phyloP scores from a whole-genome alignment of 2,888 invertebrate species.

The Orthonevra nobilis region DNA sequence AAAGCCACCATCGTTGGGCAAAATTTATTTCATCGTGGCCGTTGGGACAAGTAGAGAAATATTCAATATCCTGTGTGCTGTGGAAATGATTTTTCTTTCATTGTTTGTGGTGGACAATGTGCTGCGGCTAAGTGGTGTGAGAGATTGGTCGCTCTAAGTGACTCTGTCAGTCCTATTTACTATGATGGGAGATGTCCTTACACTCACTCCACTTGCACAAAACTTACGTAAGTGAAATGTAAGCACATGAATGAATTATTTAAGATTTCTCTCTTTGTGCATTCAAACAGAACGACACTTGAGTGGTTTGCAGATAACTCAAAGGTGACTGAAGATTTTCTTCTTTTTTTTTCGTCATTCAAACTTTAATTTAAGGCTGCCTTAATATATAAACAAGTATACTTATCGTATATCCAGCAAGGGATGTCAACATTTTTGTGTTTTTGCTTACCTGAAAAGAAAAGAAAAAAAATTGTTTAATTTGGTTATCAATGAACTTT shows the following conservation, averaged over 20 bases:
- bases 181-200: background rate
- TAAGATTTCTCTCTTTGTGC: conserved; percentile 30
- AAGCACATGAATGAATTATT: conserved; percentile 46
- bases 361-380: no score
- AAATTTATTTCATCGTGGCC: conserved; percentile 11
- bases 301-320: no score
- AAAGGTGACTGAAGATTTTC: no score
- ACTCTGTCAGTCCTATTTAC: conserved; percentile 17
- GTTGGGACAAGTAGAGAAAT: background rate
- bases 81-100: conserved; percentile 1
- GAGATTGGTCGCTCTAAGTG: conserved; percentile 34
- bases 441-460: conserved; percentile 40
- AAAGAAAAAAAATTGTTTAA: background rate
- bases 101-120: conserved; percentile 20
- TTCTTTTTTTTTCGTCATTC: no score
- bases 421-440: no score
- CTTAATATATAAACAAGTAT: no score
- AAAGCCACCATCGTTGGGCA: background rate
- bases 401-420: no score
- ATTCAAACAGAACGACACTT: no score
- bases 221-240: conserved; percentile 27
- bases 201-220: no score
- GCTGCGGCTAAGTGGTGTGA: conserved; percentile 25
- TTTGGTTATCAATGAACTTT: no score
- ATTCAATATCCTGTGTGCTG: conserved; percentile 29